Percentiles rank a stretch among this genome's conserved stretches.
phyloP scores from a whole-genome alignment of 1,140 invertebrate species.

The Calephelis nemesis region DNA sequence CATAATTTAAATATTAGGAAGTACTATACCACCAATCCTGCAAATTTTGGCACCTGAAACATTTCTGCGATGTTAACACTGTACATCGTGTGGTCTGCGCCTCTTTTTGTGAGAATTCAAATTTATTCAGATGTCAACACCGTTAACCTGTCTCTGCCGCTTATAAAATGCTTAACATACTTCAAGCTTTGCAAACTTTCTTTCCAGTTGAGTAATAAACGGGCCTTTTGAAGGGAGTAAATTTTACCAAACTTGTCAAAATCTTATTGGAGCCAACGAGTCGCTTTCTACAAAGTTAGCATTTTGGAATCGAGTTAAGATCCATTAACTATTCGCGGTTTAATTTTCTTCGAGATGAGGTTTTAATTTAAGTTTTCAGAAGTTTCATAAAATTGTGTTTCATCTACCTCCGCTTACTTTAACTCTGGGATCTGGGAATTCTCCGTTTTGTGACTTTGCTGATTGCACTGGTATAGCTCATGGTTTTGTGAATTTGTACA shows the following conservation, averaged over 20 bases:
- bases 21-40: too few relatives aligned
- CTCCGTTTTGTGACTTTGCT: too few relatives aligned
- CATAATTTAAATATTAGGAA: too few relatives aligned
- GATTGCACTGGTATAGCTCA: too few relatives aligned
- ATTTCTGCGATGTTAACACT: too few relatives aligned
- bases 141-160: background rate
- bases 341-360: slow-evolving; percentile 64
- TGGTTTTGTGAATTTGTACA: too few relatives aligned
- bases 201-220: slow-evolving; percentile 5
- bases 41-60: too few relatives aligned
- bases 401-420: slow-evolving; percentile 24
- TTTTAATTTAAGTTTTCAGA: slow-evolving; percentile 52
- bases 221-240: slow-evolving; percentile 28
- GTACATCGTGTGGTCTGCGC: too few relatives aligned
- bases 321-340: slow-evolving; percentile 67
- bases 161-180: background rate
- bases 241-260: slow-evolving; percentile 57
- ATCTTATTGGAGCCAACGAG: slow-evolving; percentile 60
- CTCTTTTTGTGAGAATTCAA: background rate
- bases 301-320: slow-evolving; percentile 66
- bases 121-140: background rate
- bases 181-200: background rate
- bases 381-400: slow-evolving; percentile 38
- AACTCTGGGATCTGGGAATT: background rate
- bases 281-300: slow-evolving; percentile 56